Percentiles rank a stretch among this genome's conserved stretches.
These are phyloP conservation scores for Pseudobourletiella spinata DNA, from an alignment of 1,140 invertebrate genomes.

Conservation along the genomic window DNA sequence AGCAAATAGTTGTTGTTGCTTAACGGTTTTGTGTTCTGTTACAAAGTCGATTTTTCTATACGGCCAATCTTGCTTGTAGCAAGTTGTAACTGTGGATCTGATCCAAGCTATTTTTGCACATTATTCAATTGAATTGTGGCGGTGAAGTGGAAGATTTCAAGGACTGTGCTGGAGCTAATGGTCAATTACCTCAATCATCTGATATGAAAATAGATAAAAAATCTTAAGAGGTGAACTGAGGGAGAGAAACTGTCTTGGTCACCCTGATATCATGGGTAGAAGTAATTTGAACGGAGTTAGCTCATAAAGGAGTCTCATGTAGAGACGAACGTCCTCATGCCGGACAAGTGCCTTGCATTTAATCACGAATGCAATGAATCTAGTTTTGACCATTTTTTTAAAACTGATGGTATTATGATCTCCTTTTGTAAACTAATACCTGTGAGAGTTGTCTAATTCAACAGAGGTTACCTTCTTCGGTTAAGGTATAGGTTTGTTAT, in stretches of 20 bases:
- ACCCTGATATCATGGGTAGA: not conserved
- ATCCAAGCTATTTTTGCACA: not conserved
- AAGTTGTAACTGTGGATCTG: too few species aligned
- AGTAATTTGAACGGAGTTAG: not conserved
- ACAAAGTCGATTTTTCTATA: too few species aligned
- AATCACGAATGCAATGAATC: not conserved
- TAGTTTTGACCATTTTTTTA: not conserved
- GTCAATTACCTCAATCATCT: not conserved
- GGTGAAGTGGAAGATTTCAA: too few species aligned
- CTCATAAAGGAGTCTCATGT: not conserved
- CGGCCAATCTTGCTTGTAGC: too few species aligned
- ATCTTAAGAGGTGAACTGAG: not conserved
- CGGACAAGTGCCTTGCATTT: not conserved
- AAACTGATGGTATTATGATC: too few species aligned
- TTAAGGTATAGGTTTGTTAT: too few species aligned
- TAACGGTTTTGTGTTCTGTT: too few species aligned
- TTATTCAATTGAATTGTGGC: too few species aligned
- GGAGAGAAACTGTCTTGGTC: not conserved
- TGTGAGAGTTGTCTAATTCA: too few species aligned
- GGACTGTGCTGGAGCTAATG: not conserved
- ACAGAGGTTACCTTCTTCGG: too few species aligned
- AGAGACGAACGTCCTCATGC: not conserved
- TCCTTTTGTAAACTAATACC: too few species aligned
- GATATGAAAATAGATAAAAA: not conserved
- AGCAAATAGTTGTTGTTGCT: too few species aligned